Base-by-base conservation (phyloP, 1,140 invertebrate genomes). In the Drosophila equinoxialis region DNA sequence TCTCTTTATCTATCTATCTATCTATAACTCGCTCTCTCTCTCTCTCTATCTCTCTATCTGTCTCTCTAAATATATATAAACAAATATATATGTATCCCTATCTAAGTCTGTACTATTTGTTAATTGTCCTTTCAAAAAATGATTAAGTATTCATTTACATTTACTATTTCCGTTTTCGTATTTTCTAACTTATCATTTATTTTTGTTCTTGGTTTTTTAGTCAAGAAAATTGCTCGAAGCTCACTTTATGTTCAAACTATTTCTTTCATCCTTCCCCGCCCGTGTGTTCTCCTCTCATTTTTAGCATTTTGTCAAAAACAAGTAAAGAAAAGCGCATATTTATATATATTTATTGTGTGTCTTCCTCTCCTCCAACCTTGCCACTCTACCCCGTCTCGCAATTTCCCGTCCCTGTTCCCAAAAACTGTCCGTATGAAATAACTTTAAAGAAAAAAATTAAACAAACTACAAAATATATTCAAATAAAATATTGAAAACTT, bases 261-360 rank as follows among this genome's bases (percentile, higher is more conserved):
- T 17, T 51, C 17, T 51, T 23, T 11, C 37, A 39, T 11, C 37
- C 10, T 8, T 11, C 10, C 37, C 37, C 37, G 10, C 37, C 37
- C 37, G 37, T 11, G 10, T 11, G 37, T 39, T 51, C 45, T 51
- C 17, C 23, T 61, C 65, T 69, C 62, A 74, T 41, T 69, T 59
- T 83, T 77, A 81, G 81, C 78, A 81, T 85, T 86, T 86, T 85
- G 74, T 85, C 72, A 30, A 69, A 67, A 61, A 69, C 42, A 77
- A 71, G 41, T 62, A 68, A 79, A 20, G 35, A 48, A 67, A 69
- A 74, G 65, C 64, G 69, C 77, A 65, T 71, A 65, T 41, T 76
- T 82, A 51, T 51, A 30, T 6, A 51, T 51, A 23, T 51, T 51
- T 51, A 51, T 51, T 51, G 45, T 51, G 45, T 51, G 45, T 51